Percentiles rank a stretch among this genome's conserved stretches.
Conservation (phyloP, 2,797 vertebrate species). For the Ambastaia sidthimunki region DNA sequence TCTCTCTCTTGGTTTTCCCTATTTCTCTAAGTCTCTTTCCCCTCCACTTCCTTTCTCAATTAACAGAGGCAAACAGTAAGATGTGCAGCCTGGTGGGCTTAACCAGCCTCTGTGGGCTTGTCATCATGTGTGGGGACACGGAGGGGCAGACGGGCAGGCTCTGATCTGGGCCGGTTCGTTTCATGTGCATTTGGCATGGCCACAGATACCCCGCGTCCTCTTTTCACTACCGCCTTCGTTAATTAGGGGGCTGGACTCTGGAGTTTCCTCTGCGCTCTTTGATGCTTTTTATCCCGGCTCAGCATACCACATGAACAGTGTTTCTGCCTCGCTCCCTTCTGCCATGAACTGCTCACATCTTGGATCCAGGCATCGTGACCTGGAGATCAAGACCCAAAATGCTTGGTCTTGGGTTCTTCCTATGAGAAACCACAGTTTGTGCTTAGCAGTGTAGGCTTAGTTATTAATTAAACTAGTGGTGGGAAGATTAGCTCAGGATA, state of each 20-base stretch:
- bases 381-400: constrained; percentile 14
- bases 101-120: constrained; percentile 61
- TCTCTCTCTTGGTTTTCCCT: constrained; percentile 9
- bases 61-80: constrained; percentile 55
- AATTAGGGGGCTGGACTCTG: constrained; percentile 82
- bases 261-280: constrained; percentile 62
- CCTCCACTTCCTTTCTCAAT: constrained; percentile 68
- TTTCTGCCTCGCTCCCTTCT: constrained; percentile 42
- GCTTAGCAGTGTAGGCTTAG: constrained; percentile 2
- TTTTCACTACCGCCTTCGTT: constrained; percentile 82
- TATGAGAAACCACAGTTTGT: constrained; percentile 55
- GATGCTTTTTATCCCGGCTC: constrained; percentile 59
- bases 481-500: constrained; percentile 62
- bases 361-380: constrained; percentile 31
- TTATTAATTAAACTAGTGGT: constrained; percentile 67
- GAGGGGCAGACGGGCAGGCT: constrained; percentile 76
- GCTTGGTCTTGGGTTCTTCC: not conserved
- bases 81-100: constrained; percentile 51
- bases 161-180: constrained; percentile 80
- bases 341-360: constrained; percentile 39
- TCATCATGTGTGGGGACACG: constrained; percentile 75
- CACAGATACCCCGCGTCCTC: constrained; percentile 80
- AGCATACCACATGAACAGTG: constrained; percentile 62
- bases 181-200: constrained; percentile 82
- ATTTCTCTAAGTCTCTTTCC: constrained; percentile 4